Evolutionary conservation across 2,797 vertebrate species (phyloP).

Genomic region (Lepus oiostolus): DNA sequence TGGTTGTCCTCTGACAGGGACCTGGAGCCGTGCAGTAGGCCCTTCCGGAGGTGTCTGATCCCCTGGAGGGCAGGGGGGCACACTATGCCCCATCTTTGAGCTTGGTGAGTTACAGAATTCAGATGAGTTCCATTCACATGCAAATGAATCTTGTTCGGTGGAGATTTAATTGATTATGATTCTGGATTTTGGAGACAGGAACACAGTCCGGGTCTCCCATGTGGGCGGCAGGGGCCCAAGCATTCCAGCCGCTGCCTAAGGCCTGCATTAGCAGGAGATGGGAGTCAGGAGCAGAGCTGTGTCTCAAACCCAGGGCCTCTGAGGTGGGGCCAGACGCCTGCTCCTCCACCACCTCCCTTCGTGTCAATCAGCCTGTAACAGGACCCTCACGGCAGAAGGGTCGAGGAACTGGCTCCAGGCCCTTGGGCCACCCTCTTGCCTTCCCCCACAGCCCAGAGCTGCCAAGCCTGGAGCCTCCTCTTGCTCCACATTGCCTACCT

Average conservation of each 20-base stretch:
- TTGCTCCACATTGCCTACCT: neutral
- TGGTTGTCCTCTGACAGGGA: neutral
- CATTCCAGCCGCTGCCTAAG: no score
- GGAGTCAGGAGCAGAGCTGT: no score
- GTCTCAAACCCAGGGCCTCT: no score
- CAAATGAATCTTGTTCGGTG: neutral
- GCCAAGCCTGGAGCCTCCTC: neutral
- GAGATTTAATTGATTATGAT: neutral
- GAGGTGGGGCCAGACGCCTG: no score
- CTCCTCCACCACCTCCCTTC: no score
- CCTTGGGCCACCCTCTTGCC: rapidly evolving
- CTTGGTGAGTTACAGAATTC: neutral
- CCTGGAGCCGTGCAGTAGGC: neutral
- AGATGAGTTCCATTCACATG: neutral
- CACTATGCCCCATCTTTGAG: neutral
- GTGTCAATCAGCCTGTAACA: neutral
- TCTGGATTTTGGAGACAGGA: no score
- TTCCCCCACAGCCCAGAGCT: neutral
- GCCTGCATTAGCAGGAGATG: no score
- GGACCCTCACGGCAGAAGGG: neutral
- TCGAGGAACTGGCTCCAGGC: neutral
- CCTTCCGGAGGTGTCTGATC: neutral
- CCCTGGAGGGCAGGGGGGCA: neutral
- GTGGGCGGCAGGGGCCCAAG: no score
- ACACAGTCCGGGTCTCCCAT: no score